phyloP scores from a whole-genome alignment of 2,113 vertebrate species.

The Colaptes auratus region DNA sequence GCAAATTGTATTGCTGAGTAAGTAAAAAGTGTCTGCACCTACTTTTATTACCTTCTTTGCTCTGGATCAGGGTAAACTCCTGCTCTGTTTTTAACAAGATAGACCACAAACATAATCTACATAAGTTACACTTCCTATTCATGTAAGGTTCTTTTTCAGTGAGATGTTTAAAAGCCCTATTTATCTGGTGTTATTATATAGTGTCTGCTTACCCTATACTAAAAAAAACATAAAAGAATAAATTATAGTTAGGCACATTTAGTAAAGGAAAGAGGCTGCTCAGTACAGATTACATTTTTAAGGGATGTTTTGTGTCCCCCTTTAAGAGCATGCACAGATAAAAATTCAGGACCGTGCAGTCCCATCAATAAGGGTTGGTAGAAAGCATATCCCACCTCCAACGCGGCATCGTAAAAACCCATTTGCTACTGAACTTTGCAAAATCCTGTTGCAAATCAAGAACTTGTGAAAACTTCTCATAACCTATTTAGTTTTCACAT shows the following conservation, averaged over 20 bases:
- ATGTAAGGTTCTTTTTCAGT: background rate
- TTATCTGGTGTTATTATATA: background rate
- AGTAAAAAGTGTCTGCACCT: slow-evolving; percentile 5
- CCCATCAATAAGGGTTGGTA: background rate
- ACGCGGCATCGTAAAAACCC: background rate
- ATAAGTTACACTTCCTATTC: background rate
- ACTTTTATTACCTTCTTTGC: background rate
- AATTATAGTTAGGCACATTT: background rate
- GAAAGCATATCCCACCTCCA: background rate
- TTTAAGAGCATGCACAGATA: background rate
- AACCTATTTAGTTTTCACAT: background rate
- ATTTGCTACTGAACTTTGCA: background rate
- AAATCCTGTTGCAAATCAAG: background rate
- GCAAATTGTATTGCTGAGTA: background rate
- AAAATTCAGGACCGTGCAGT: background rate
- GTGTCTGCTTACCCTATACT: background rate
- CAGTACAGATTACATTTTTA: background rate
- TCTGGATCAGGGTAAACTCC: background rate
- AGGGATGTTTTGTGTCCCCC: background rate
- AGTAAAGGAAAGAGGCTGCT: background rate
- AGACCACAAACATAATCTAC: background rate
- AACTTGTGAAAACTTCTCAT: background rate
- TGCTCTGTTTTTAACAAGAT: slow-evolving; percentile 10
- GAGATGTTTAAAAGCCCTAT: background rate
- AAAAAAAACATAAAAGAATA: background rate